A percentile compares a stretch with the other conserved stretches of the same genome.
Evolutionary conservation across 2,113 vertebrate genomes (phyloP).

Genomic region (Ptychochromis oligacanthus): DNA sequence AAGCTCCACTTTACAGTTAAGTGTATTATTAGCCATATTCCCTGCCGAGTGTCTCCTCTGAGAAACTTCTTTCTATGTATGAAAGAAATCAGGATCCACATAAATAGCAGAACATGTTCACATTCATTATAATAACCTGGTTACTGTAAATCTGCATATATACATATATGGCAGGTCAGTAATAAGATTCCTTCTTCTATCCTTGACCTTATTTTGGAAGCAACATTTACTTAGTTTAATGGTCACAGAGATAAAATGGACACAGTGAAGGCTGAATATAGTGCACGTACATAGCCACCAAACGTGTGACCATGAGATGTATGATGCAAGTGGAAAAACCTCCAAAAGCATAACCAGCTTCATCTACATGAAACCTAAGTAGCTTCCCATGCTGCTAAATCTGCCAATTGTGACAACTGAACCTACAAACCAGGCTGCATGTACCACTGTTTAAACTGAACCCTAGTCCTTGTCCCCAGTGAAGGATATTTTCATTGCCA

Average conservation of each 20-base stretch:
- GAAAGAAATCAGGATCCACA: background rate
- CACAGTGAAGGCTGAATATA: background rate
- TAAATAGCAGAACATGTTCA: background rate
- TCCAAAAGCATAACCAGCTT: background rate
- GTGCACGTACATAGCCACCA: background rate
- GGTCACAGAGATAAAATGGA: background rate
- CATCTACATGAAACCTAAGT: background rate
- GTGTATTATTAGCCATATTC: background rate
- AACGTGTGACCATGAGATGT: background rate
- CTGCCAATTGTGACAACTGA: background rate
- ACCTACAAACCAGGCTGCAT: background rate
- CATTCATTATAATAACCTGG: background rate
- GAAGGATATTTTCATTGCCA: no score
- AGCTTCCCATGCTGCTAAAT: background rate
- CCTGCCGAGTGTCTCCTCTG: background rate
- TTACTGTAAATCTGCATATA: background rate
- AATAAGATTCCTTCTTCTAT: background rate
- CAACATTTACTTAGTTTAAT: background rate
- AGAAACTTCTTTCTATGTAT: background rate
- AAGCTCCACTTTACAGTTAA: background rate
- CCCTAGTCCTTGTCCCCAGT: background rate
- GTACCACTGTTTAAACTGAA: slow-evolving; percentile 1
- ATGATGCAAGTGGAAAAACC: background rate
- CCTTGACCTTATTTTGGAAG: background rate
- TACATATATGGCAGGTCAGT: background rate